Conservation (phyloP, 2,888 invertebrate species). For the Archaeoteleia sp. region DNA sequence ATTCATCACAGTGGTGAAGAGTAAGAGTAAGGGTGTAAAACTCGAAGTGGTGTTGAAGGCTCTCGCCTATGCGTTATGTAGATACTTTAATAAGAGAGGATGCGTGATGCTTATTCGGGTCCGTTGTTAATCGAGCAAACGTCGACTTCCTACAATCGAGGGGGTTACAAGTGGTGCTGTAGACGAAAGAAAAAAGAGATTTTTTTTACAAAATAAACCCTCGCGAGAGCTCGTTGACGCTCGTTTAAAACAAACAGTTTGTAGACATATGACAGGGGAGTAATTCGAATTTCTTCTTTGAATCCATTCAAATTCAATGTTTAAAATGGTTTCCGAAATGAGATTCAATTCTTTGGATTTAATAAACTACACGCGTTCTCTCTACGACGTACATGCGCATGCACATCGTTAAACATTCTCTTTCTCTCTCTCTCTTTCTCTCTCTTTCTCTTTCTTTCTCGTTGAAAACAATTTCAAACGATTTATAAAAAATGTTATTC, state of each 20-base stretch:
- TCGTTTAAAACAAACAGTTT: not conserved
- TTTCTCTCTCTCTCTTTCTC: slow-evolving; percentile 8
- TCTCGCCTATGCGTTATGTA: slow-evolving; percentile 7
- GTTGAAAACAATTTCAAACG: not conserved
- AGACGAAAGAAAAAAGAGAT: slow-evolving; percentile 52
- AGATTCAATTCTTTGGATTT: too few species aligned
- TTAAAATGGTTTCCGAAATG: not conserved
- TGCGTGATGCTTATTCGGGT: slow-evolving; percentile 45
- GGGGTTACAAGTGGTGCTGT: slow-evolving; percentile 65
- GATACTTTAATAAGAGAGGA: slow-evolving; percentile 34
- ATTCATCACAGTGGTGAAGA: too few species aligned
- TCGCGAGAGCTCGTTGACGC: slow-evolving; percentile 14
- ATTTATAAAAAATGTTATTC: slow-evolving; percentile 1
- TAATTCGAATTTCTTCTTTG: slow-evolving; percentile 21
- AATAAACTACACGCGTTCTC: slow-evolving; percentile 30
- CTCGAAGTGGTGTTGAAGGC: too few species aligned
- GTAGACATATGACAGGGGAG: slow-evolving; percentile 10
- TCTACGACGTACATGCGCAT: slow-evolving; percentile 15
- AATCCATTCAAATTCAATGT: slow-evolving; percentile 4
- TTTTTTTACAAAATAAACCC: slow-evolving; percentile 39
- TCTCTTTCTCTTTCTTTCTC: slow-evolving; percentile 22
- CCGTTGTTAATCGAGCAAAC: slow-evolving; percentile 44
- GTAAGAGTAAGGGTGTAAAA: too few species aligned
- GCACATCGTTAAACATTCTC: too few species aligned
- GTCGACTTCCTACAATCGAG: slow-evolving; percentile 55